Evolutionary conservation across 2,113 vertebrate genomes (phyloP).

Genomic region (Myrmecobius fasciatus): DNA sequence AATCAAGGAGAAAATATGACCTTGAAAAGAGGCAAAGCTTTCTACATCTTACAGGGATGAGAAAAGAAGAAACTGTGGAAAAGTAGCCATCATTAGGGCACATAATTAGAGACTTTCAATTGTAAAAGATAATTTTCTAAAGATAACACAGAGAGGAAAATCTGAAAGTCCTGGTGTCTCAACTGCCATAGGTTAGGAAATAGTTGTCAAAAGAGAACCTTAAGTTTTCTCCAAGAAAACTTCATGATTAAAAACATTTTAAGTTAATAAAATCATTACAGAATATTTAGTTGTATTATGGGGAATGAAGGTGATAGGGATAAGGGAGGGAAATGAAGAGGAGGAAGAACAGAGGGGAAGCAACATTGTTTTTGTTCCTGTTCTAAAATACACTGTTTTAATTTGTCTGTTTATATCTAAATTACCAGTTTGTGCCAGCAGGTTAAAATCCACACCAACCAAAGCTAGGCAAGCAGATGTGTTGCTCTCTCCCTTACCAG

Average conservation of each 20-base stretch:
- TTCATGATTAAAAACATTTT: slow-evolving; percentile 50
- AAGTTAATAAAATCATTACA: slow-evolving; percentile 57
- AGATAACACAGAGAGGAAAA: slow-evolving; percentile 38
- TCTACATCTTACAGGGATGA: slow-evolving; percentile 42
- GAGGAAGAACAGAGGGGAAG: background rate
- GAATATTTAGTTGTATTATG: slow-evolving; percentile 30
- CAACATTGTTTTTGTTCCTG: slow-evolving; percentile 50
- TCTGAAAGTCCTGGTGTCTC: slow-evolving; percentile 55
- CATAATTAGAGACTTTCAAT: slow-evolving; percentile 48
- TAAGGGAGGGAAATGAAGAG: background rate
- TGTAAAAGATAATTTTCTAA: slow-evolving; percentile 44
- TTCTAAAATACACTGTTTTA: slow-evolving; percentile 64
- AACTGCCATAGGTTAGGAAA: slow-evolving; percentile 61
- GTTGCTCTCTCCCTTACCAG: slow-evolving; percentile 56
- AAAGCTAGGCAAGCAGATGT: slow-evolving; percentile 55
- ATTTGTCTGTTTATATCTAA: slow-evolving; percentile 69
- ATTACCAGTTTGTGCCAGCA: slow-evolving; percentile 67
- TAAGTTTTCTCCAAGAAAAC: slow-evolving; percentile 61
- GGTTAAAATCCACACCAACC: slow-evolving; percentile 59
- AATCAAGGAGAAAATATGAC: slow-evolving; percentile 64
- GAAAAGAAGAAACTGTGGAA: slow-evolving; percentile 46
- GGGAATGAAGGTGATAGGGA: slow-evolving; percentile 7
- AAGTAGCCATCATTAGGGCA: slow-evolving; percentile 27
- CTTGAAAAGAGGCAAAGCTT: slow-evolving; percentile 50
- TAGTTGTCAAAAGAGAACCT: slow-evolving; percentile 54